Conservation (phyloP, 2,888 invertebrate genomes). For the Polyommatus icarus region DNA sequence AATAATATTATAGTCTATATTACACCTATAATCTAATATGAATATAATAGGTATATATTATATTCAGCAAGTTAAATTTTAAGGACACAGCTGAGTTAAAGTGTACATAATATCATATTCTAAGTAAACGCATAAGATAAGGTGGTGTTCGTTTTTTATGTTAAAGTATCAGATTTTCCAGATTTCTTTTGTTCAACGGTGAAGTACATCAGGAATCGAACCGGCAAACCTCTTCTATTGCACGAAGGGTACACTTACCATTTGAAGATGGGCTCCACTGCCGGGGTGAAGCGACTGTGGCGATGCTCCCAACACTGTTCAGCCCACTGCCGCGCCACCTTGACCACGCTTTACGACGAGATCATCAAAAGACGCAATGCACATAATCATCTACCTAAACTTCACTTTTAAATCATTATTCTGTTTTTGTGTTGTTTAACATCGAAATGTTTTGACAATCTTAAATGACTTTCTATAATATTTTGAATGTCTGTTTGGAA, state of each 20-base stretch:
- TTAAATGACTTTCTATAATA: neutral
- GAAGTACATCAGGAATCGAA: slow-evolving; percentile 38
- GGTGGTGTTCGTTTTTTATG: neutral
- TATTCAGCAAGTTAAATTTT: neutral
- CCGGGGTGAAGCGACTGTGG: slow-evolving; percentile 40
- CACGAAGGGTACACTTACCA: slow-evolving; percentile 41
- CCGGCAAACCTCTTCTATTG: slow-evolving; percentile 39
- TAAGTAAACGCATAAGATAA: neutral
- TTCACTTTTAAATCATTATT: slow-evolving; percentile 22
- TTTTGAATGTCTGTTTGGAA: too few relatives aligned
- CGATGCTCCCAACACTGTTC: slow-evolving; percentile 43
- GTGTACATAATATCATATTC: neutral
- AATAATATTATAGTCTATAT: too few relatives aligned
- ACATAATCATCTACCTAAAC: slow-evolving; percentile 44
- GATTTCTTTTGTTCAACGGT: slow-evolving; percentile 33
- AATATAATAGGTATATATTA: too few relatives aligned
- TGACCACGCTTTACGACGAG: slow-evolving; percentile 41
- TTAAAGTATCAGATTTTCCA: slow-evolving; percentile 19
- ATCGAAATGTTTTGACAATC: neutral
- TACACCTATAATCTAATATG: too few relatives aligned
- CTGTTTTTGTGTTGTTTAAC: neutral
- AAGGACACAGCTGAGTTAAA: neutral
- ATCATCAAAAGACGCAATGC: slow-evolving; percentile 41
- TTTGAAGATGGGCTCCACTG: slow-evolving; percentile 35
- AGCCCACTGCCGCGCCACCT: slow-evolving; percentile 40